Percentiles rank a stretch among this genome's conserved stretches.
phyloP scores from a whole-genome alignment of 2,888 invertebrate genomes.

The Julus scanicus region DNA sequence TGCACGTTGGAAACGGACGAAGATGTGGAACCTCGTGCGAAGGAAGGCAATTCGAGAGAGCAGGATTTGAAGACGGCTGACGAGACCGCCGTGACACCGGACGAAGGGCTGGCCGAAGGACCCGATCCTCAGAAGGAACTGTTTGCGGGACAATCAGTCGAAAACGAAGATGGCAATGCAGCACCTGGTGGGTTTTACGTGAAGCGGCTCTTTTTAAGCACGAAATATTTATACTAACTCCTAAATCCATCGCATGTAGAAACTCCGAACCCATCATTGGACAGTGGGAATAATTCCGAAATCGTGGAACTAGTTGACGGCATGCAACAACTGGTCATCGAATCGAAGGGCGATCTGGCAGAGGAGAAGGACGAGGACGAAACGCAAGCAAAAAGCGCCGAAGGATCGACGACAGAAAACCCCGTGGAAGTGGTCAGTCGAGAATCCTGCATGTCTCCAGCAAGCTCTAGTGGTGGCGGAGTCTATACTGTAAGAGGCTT shows the following conservation, averaged over 20 bases:
- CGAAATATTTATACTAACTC: too few relatives aligned
- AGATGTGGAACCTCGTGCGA: constrained; percentile 54
- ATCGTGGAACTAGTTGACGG: constrained; percentile 58
- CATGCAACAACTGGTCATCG: not conserved
- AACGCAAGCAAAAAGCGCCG: not conserved
- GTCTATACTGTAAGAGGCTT: constrained; percentile 78
- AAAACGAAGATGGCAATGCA: not conserved
- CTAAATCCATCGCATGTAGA: not conserved
- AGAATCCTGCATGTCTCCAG: constrained; percentile 83
- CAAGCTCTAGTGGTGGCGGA: constrained; percentile 91
- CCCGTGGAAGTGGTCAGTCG: constrained; percentile 67
- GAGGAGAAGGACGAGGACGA: constrained; percentile 51
- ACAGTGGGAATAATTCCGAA: constrained; percentile 66
- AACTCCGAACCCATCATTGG: constrained; percentile 67
- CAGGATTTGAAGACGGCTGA: not conserved
- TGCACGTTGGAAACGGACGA: constrained; percentile 59
- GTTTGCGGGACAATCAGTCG: not conserved
- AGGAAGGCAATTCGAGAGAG: not conserved
- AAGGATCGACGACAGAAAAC: constrained; percentile 47
- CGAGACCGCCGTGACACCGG: constrained; percentile 40
- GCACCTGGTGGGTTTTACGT: not conserved
- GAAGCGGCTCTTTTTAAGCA: too few relatives aligned
- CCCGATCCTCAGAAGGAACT: not conserved
- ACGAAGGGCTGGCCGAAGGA: constrained; percentile 51
- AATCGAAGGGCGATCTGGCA: constrained; percentile 44